Percentiles rank a stretch among this genome's conserved stretches.
Conservation (phyloP, 2,113 vertebrate genomes). For the Triplophysa tibetana region DNA sequence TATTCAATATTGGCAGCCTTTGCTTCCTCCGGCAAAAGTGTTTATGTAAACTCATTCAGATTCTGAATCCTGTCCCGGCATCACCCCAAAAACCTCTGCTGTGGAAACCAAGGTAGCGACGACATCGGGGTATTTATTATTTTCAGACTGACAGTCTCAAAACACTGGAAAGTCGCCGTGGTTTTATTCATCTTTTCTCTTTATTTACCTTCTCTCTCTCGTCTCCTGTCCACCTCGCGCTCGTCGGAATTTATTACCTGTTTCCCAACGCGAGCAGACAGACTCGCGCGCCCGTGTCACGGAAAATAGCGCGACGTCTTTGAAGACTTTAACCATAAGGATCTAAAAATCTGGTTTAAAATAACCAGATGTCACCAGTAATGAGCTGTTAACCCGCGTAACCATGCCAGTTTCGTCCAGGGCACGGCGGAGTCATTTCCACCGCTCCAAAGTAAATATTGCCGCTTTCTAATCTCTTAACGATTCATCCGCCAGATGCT, state of each 20-base stretch:
- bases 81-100: not conserved
- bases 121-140: not conserved
- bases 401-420: conserved; percentile 31
- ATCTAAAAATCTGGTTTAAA: conserved; percentile 44
- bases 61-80: not conserved
- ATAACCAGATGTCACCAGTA: conserved; percentile 51
- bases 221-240: conserved; percentile 45
- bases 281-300: conserved; percentile 44
- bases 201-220: not conserved
- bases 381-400: conserved; percentile 31
- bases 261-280: conserved; percentile 62
- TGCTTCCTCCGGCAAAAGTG: not conserved
- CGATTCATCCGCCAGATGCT: conserved; percentile 69
- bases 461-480: conserved; percentile 48
- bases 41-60: not conserved
- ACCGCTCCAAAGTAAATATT: conserved; percentile 50
- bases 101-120: not conserved
- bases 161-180: conserved; percentile 39
- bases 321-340: conserved; percentile 27
- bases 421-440: conserved; percentile 28
- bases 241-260: conserved; percentile 63
- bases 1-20: not conserved
- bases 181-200: conserved; percentile 28
- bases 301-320: conserved; percentile 42
- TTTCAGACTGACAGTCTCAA: conserved; percentile 17